Evolutionary conservation across 2,797 vertebrate genomes (phyloP), one percentile per base, ranked within the genome.

Genomic region (Neostethus bicornis): DNA sequence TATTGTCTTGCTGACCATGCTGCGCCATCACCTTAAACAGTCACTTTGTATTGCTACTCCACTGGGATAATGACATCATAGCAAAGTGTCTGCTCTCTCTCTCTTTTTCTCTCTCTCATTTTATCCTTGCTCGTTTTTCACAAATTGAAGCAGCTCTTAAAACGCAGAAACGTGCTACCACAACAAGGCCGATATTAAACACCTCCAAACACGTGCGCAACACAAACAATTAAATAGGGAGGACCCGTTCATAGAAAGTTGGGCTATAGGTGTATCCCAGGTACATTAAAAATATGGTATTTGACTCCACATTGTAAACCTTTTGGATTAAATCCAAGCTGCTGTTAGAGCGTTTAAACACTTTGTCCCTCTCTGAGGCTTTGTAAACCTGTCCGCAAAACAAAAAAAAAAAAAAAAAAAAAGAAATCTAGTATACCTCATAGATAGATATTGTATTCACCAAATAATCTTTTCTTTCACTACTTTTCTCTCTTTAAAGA

Each of bases 141-240:
- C 85, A 85, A 79, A 87, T 76, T 81, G 70, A 87, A 86, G 77
- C 78, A 64, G 73, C 73, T 70, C 67, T 14, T 87, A 96, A 95
- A 94, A 66, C 92, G 92, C 73, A 81, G 87, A 0, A 93, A 93
- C 61, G 91, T 94, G 90, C 85, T 95, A 92, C 89, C 92, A 37
- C 67, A 57, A 73, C 73, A 68, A 48, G 49, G 65, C 60, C 41
- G 67, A 61, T 58, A 64, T 61, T 59, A 56, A 69, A 62, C 29
- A 46, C 69, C 59, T 51, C 51, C 61, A 48, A 54, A 38, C 55
- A 60, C 39, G 66, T 67, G 52, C 45, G 17, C 57, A 49, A 35
- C 20, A 53, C 24, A 41, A 54, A 52, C 62, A 46, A 25, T 25
- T 51, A 62, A 20, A 52, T 50, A 32, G 51, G 64, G 29, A 62